Evolutionary conservation across 1,140 invertebrate genomes (phyloP).

Genomic region (Drosophila kikkawai): DNA sequence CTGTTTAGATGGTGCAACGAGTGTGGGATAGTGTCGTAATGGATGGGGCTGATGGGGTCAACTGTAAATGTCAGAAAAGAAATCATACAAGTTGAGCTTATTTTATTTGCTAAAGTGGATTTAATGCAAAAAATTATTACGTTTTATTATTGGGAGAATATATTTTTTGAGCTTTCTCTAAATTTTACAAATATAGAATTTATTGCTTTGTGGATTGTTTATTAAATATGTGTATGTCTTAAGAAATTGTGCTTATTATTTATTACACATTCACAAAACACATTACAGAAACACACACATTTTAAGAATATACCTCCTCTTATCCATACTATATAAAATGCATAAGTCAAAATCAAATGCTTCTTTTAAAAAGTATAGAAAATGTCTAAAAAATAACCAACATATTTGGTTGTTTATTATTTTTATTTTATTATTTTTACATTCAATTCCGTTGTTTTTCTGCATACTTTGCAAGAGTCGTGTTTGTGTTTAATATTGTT

Average conservation of each 20-base stretch:
- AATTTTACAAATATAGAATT: neutral
- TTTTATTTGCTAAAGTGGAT: neutral
- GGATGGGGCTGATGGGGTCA: neutral
- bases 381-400: slow-evolving; percentile 6
- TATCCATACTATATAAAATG: slow-evolving; percentile 26
- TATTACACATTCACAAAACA: slow-evolving; percentile 15
- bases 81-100: neutral
- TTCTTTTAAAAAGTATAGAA: slow-evolving; percentile 26
- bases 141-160: neutral
- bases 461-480: slow-evolving; percentile 49
- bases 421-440: neutral
- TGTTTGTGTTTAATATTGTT: slow-evolving; percentile 41
- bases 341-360: slow-evolving; percentile 47
- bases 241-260: slow-evolving; percentile 1
- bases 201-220: neutral
- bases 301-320: slow-evolving; percentile 3
- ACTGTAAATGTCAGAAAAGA: neutral
- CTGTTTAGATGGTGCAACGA: neutral
- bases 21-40: slow-evolving; percentile 8
- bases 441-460: slow-evolving; percentile 8
- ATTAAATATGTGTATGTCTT: neutral
- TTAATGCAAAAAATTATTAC: neutral
- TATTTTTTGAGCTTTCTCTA: neutral
- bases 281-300: slow-evolving; percentile 4
- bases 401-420: slow-evolving; percentile 11